Evolutionary conservation across 2,888 invertebrate species (phyloP).

Genomic region (Pristionchus maxplancki): DNA sequence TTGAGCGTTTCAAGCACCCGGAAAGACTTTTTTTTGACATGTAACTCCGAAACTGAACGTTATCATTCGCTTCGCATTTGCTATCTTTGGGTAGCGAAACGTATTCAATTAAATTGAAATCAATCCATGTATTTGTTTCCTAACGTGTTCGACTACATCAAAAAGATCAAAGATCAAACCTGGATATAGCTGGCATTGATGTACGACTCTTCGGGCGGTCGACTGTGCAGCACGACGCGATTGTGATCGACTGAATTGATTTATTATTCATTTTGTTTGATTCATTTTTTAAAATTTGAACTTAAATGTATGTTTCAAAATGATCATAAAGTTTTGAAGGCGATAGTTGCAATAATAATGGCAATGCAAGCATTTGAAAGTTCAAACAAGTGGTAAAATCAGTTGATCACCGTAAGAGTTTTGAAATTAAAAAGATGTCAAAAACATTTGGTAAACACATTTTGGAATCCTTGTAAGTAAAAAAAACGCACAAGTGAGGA

Average conservation of each 20-base stretch:
- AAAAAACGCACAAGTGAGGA: constrained; percentile 37
- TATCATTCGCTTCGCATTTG: background rate
- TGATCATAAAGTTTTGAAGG: background rate
- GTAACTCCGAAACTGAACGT: too few species aligned
- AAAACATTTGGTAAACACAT: too few species aligned
- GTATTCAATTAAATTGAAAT: background rate
- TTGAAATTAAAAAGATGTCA: background rate
- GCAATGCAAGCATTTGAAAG: too few species aligned
- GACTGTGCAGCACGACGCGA: background rate
- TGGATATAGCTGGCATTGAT: constrained; percentile 48
- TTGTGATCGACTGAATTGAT: constrained; percentile 46
- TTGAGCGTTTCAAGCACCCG: too few species aligned
- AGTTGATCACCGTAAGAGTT: too few species aligned
- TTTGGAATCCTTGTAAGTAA: too few species aligned
- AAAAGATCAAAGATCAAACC: constrained; percentile 33
- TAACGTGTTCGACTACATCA: background rate
- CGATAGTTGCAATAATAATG: background rate
- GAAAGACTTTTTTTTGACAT: too few species aligned
- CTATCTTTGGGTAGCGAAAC: background rate
- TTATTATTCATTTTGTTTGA: background rate
- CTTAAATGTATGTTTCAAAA: background rate
- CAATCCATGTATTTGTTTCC: background rate
- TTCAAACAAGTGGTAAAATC: too few species aligned
- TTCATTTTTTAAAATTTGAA: background rate
- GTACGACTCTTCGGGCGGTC: background rate